Evolutionary conservation across 2,113 vertebrate genomes (phyloP).

Genomic region (Gasterosteus aculeatus): DNA sequence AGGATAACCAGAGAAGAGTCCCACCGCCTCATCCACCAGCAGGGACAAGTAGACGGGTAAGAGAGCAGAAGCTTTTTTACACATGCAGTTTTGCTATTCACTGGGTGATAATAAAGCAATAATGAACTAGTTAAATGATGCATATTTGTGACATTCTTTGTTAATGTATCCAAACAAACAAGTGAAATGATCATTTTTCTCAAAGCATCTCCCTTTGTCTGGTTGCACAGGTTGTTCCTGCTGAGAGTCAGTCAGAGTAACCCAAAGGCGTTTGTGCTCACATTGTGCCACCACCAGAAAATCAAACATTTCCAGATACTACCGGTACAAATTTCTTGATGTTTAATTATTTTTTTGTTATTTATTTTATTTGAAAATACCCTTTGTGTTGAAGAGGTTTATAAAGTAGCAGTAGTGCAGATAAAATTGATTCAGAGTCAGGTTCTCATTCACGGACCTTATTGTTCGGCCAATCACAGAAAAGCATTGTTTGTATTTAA

Average conservation of each 20-base stretch:
- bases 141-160: background rate
- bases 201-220: background rate
- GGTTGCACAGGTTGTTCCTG: constrained; percentile 88
- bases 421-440: background rate
- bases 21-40: constrained; percentile 93
- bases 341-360: background rate
- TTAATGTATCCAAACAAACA: background rate
- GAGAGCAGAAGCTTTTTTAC: constrained; percentile 23
- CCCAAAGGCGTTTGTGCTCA: constrained; percentile 98
- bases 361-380: background rate
- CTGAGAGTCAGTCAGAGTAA: constrained; percentile 98
- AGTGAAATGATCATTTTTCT: background rate
- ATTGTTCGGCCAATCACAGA: background rate
- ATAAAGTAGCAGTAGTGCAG: too few species aligned
- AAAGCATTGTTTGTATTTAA: background rate
- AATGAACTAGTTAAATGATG: background rate
- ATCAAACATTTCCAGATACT: constrained; percentile 99
- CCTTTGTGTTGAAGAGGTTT: background rate
- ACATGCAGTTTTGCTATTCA: background rate
- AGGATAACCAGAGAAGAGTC: constrained; percentile 96
- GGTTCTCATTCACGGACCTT: background rate
- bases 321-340: constrained; percentile 81
- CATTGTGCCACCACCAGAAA: constrained; percentile 98
- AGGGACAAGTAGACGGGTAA: constrained; percentile 97
- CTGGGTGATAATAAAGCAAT: background rate